These are phyloP conservation scores for Drosophila rubida DNA, from an alignment of 2,888 invertebrate species.

Conservation along the genomic window DNA sequence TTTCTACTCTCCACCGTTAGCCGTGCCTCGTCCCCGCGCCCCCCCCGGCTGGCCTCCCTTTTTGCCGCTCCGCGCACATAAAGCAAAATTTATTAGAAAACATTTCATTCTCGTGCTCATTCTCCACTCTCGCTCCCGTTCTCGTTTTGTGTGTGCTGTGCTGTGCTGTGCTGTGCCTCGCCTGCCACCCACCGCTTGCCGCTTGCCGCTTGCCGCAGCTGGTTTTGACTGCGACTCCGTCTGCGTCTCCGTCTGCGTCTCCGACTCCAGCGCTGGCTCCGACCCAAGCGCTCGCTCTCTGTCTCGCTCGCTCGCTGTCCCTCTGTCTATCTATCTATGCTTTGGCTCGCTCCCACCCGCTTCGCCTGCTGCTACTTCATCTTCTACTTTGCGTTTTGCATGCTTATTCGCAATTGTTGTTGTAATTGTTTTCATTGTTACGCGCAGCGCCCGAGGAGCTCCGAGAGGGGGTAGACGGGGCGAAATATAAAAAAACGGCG, in stretches of 20 bases:
- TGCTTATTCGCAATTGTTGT: slow-evolving; percentile 83
- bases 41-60: slow-evolving; percentile 6
- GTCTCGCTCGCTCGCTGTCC: slow-evolving; percentile 11
- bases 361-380: slow-evolving; percentile 76
- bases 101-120: slow-evolving; percentile 79
- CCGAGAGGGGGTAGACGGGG: background rate
- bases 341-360: slow-evolving; percentile 3
- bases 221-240: slow-evolving; percentile 59
- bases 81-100: slow-evolving; percentile 85
- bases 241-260: slow-evolving; percentile 15
- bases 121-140: slow-evolving; percentile 38
- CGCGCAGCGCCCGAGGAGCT: slow-evolving; percentile 33
- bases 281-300: slow-evolving; percentile 25
- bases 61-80: slow-evolving; percentile 80
- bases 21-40: slow-evolving; percentile 8
- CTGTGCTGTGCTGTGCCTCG: background rate
- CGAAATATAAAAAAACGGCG: slow-evolving; percentile 27
- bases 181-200: slow-evolving; percentile 1
- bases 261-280: slow-evolving; percentile 29
- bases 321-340: slow-evolving; percentile 10
- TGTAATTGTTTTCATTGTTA: slow-evolving; percentile 83
- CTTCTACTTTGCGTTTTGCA: slow-evolving; percentile 82
- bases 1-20: slow-evolving; percentile 61
- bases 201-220: slow-evolving; percentile 40
- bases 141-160: background rate